Evolutionary conservation across 2,113 vertebrate genomes (phyloP).

Genomic region (Otus sunia): DNA sequence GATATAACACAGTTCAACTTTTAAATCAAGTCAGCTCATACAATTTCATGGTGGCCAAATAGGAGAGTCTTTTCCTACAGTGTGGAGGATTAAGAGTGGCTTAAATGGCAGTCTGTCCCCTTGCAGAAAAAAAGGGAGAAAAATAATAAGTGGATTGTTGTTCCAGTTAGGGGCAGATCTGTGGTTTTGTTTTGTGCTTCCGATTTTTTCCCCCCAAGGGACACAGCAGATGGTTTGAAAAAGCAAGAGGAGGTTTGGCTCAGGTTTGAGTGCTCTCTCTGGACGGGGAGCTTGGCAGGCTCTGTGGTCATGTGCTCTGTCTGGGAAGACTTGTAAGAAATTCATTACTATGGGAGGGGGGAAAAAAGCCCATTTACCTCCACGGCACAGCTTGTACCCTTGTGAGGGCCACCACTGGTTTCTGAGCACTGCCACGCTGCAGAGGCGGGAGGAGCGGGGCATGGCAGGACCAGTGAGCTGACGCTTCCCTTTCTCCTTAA

Average conservation of each 20-base stretch:
- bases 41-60: background rate
- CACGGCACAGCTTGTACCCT: rapidly evolving
- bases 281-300: background rate
- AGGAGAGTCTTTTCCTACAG: background rate
- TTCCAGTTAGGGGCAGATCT: background rate
- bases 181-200: background rate
- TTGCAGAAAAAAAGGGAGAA: background rate
- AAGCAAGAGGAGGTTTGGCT: background rate
- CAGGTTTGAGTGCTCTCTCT: background rate
- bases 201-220: background rate
- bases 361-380: background rate
- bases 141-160: background rate
- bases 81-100: rapidly evolving
- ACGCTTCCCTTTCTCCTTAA: rapidly evolving
- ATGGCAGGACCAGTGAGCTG: background rate
- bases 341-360: rapidly evolving
- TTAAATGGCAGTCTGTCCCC: background rate
- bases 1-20: background rate
- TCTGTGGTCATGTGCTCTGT: background rate
- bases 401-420: background rate
- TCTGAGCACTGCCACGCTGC: background rate
- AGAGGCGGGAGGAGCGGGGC: background rate
- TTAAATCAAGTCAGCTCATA: background rate
- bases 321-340: background rate
- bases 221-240: background rate